Conservation (phyloP, 2,888 invertebrate genomes). For the Cotesia congregata region DNA sequence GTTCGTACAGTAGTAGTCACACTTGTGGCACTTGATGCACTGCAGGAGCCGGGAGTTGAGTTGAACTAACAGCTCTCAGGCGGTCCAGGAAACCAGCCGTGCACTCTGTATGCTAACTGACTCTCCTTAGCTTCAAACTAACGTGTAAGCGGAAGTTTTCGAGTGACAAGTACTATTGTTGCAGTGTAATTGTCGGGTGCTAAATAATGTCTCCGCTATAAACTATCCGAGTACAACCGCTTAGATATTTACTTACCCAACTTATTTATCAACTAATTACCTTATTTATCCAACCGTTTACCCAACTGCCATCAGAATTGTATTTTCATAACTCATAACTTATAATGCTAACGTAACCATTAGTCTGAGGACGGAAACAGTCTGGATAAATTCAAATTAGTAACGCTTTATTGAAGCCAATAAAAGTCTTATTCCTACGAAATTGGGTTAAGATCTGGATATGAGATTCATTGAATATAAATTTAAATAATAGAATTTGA, state of each 20-base stretch:
- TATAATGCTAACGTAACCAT: no score
- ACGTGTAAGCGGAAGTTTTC: neutral
- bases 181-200: neutral
- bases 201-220: neutral
- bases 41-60: neutral
- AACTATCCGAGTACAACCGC: neutral
- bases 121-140: neutral
- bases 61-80: neutral
- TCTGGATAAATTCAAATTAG: no score
- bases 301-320: neutral
- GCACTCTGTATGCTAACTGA: neutral
- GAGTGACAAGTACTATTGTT: neutral
- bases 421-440: no score
- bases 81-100: neutral
- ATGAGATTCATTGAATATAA: no score
- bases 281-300: neutral
- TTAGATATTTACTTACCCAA: neutral
- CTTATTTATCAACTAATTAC: neutral
- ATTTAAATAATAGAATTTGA: no score
- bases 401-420: no score
- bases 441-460: no score
- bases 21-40: neutral
- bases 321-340: no score
- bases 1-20: neutral
- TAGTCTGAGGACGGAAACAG: no score